A percentile compares a stretch with the other conserved stretches of the same genome.
phyloP scores from a whole-genome alignment of 2,797 vertebrate species.

The Sebastolobus alascanus region DNA sequence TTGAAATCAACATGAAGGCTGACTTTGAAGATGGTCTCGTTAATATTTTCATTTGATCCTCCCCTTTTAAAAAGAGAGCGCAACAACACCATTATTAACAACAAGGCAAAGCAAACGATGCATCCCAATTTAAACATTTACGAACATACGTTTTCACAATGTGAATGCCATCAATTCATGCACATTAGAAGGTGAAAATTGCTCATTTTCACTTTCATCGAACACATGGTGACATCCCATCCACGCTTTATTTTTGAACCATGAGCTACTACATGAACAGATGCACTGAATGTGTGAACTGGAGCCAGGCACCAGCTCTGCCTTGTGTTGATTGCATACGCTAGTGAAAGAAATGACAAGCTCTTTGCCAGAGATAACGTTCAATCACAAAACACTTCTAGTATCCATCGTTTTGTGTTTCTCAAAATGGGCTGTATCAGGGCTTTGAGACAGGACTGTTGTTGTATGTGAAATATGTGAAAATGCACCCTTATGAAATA shows the following conservation, averaged over 20 bases:
- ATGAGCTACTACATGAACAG: background rate
- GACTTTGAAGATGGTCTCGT: no score
- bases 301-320: background rate
- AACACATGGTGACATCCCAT: background rate
- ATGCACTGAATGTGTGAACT: slow-evolving; percentile 1
- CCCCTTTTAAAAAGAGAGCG: no score
- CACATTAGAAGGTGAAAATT: background rate
- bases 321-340: background rate
- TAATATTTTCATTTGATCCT: background rate
- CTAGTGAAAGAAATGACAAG: background rate
- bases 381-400: background rate
- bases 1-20: no score
- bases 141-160: background rate
- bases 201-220: background rate
- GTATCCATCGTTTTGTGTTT: background rate
- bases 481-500: background rate
- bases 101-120: background rate
- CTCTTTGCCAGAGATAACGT: background rate
- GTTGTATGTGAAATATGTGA: background rate
- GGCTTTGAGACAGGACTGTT: background rate
- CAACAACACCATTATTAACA: background rate
- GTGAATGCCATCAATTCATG: background rate
- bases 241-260: background rate
- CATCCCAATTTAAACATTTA: background rate
- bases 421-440: background rate